Evolutionary conservation across 2,888 invertebrate species (phyloP), one percentile per base, ranked within the genome.

Genomic region (Ypsolopha sequella): DNA sequence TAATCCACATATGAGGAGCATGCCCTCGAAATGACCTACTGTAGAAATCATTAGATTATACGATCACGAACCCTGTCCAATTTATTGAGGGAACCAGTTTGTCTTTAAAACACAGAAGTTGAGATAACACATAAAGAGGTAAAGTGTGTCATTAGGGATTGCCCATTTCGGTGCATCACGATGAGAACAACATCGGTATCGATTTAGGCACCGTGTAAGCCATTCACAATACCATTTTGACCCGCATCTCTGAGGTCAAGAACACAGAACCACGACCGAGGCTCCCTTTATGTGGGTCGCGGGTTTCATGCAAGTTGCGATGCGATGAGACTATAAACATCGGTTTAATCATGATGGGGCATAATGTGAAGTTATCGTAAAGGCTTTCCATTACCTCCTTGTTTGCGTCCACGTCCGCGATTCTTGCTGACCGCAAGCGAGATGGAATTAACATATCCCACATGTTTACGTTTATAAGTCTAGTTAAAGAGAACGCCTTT

Each of bases 211-310:
- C 58, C 59, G 53, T 66, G 66, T 70, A 68, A 63, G 62, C 64
- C 69, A 65, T 64, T 72, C 69, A 66, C 62, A 72, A 67, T 69
- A 73, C 73, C 70, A 68, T 65, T 67, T 66, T 76, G 76, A 73
- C 73, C 76, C 58, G 71, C 69, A 67, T 50, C 43, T 34, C 34
- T 50, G 13, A 39, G 50, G 50, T 50, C 43, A 14, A n/a, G 38
- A 24, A n/a, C 24, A 38, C 35, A n/a, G 47, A 13, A 14, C 14
- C 36, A 14, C 47, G 47, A 36, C 47, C 47, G 36, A n/a, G 13
- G 47, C 11, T 46, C 34, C 33, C 60, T 52, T 51, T 54, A 63
- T 61, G 61, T 65, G 54, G 66, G 70, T 62, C 66, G 58, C 55
- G 57, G 58, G 59, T 62, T 56, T 55, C 56, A 39, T n/a, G 39